A percentile compares a stretch with the other conserved stretches of the same genome.
Conservation (phyloP, 2,888 invertebrate species). For the Abscondita cerata region DNA sequence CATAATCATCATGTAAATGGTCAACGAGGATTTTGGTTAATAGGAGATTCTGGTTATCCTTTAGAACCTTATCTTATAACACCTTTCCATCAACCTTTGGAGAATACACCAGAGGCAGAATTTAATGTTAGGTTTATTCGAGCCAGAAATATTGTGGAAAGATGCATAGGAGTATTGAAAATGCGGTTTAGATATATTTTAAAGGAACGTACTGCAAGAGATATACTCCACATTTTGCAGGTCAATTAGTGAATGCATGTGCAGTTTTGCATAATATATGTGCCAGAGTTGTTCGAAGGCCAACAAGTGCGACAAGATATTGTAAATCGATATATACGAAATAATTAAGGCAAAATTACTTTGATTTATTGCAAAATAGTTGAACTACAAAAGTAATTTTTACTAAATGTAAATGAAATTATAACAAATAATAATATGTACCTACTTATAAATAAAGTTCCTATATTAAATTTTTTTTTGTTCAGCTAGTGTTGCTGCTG, state of each 20-base stretch:
- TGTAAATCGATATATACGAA: slow-evolving; percentile 8
- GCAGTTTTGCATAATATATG: slow-evolving; percentile 31
- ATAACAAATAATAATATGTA: background rate
- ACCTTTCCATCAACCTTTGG: slow-evolving; percentile 15
- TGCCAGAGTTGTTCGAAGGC: background rate
- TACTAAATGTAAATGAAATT: too few relatives aligned
- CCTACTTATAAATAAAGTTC: background rate
- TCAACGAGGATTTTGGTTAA: slow-evolving; percentile 18
- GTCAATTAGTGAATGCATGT: slow-evolving; percentile 22
- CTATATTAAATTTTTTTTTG: slow-evolving; percentile 1
- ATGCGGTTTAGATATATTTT: slow-evolving; percentile 26
- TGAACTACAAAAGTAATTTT: too few relatives aligned
- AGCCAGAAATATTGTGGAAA: slow-evolving; percentile 29
- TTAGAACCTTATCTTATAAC: slow-evolving; percentile 32
- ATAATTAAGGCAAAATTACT: too few relatives aligned
- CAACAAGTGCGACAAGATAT: background rate
- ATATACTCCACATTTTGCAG: slow-evolving; percentile 22
- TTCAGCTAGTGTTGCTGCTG: background rate
- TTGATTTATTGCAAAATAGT: too few relatives aligned
- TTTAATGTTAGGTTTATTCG: slow-evolving; percentile 16
- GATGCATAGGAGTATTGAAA: slow-evolving; percentile 28
- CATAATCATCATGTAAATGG: background rate
- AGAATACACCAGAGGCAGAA: slow-evolving; percentile 22
- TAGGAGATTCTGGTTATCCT: slow-evolving; percentile 33
- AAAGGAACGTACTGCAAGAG: slow-evolving; percentile 18